These are phyloP conservation scores for Gymnobelideus leadbeateri DNA, from an alignment of 2,113 vertebrate genomes.

Conservation along the genomic window DNA sequence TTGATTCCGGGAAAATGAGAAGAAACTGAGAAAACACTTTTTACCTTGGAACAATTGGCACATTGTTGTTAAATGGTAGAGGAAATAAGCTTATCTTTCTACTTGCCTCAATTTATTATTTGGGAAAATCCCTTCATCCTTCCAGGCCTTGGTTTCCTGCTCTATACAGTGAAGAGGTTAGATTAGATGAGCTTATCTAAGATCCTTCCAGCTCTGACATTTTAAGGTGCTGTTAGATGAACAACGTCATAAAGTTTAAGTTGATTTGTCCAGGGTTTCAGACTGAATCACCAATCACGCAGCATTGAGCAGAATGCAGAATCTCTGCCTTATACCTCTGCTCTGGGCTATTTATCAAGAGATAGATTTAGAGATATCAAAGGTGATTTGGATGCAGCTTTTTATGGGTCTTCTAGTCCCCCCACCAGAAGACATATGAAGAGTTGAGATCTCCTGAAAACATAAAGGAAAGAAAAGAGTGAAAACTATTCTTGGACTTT, in stretches of 20 bases:
- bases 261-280: background rate
- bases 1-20: conserved; percentile 5
- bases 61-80: background rate
- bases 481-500: conserved; percentile 35
- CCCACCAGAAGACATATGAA: background rate
- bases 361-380: background rate
- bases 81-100: background rate
- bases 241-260: background rate
- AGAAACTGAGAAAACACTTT: conserved; percentile 38
- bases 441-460: background rate
- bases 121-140: background rate
- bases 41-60: background rate
- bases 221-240: background rate
- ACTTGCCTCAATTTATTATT: conserved; percentile 15
- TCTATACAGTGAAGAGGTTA: background rate
- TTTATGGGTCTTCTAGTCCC: background rate
- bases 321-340: background rate
- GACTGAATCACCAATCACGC: background rate
- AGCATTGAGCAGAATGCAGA: background rate
- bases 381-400: background rate
- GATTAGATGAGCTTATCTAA: background rate
- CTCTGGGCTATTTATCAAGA: background rate
- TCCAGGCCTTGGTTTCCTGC: background rate
- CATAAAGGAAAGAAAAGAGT: background rate
- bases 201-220: background rate